A percentile compares a stretch with the other conserved stretches of the same genome.
Conservation (phyloP, 2,113 vertebrate genomes). For the Callorhinus ursinus region DNA sequence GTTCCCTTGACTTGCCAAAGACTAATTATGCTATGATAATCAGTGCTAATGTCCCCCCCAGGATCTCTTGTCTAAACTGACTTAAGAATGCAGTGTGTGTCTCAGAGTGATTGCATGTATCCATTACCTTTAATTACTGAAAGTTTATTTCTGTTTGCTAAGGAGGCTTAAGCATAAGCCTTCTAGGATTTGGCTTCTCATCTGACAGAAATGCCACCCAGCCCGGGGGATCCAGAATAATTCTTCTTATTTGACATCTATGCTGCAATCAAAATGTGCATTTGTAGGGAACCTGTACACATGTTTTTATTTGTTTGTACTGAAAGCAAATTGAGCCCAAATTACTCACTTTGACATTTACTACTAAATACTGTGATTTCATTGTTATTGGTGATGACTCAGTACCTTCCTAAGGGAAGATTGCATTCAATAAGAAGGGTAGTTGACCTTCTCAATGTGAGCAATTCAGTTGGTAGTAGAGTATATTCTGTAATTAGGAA, state of each 20-base stretch:
- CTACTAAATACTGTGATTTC: neutral
- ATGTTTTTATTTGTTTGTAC: neutral
- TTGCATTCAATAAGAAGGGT: neutral
- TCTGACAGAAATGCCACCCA: constrained; percentile 1
- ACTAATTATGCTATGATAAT: neutral
- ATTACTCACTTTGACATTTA: constrained; percentile 6
- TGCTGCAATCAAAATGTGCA: neutral
- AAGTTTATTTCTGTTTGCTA: constrained; percentile 51
- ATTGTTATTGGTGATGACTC: neutral
- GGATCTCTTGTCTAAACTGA: neutral
- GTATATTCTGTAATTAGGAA: constrained; percentile 43
- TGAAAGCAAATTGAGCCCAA: neutral
- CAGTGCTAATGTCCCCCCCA: neutral
- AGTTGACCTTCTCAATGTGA: constrained; percentile 29
- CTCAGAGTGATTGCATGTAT: neutral
- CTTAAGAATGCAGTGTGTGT: constrained; percentile 35
- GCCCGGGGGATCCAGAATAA: neutral
- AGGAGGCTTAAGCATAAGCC: constrained; percentile 46
- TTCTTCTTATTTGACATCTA: neutral
- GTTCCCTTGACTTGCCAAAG: neutral
- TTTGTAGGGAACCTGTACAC: neutral
- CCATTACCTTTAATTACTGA: constrained; percentile 57
- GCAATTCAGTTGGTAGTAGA: neutral
- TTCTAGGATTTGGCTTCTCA: constrained; percentile 47
- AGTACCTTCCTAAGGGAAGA: constrained; percentile 25